Conservation (phyloP, 2,113 vertebrate species). For the Murina feae region DNA sequence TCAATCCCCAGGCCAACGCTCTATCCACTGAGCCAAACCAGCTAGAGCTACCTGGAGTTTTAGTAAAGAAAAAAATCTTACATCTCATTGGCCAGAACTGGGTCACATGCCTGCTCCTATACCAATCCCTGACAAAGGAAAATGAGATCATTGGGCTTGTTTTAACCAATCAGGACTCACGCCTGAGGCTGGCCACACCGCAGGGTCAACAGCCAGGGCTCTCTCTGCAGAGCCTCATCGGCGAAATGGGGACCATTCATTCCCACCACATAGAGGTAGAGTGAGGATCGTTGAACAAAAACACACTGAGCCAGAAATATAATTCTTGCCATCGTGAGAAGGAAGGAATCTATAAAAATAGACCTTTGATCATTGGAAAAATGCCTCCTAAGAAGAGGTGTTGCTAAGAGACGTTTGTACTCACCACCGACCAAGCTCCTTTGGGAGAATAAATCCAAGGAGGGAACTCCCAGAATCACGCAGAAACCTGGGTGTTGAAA, state of each 20-base stretch:
- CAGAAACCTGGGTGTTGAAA: background rate
- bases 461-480: background rate
- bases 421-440: background rate
- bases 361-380: background rate
- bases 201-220: too few species aligned
- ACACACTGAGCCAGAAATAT: background rate
- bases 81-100: background rate
- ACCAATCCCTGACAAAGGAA: background rate
- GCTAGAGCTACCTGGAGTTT: background rate
- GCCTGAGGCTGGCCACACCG: background rate
- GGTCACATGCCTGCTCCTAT: too few species aligned
- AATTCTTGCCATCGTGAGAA: background rate
- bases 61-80: background rate
- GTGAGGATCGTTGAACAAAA: background rate
- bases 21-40: too few species aligned
- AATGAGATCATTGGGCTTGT: background rate
- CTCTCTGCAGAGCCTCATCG: background rate
- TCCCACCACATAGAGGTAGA: background rate
- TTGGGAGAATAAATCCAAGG: background rate
- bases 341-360: background rate
- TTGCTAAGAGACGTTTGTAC: constrained; percentile 9
- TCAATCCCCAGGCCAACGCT: too few species aligned
- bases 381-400: background rate
- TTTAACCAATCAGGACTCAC: background rate
- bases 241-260: background rate